Percentiles rank a stretch among this genome's conserved stretches.
Evolutionary conservation across 2,888 invertebrate genomes (phyloP).

Genomic region (Oscheius sp.): DNA sequence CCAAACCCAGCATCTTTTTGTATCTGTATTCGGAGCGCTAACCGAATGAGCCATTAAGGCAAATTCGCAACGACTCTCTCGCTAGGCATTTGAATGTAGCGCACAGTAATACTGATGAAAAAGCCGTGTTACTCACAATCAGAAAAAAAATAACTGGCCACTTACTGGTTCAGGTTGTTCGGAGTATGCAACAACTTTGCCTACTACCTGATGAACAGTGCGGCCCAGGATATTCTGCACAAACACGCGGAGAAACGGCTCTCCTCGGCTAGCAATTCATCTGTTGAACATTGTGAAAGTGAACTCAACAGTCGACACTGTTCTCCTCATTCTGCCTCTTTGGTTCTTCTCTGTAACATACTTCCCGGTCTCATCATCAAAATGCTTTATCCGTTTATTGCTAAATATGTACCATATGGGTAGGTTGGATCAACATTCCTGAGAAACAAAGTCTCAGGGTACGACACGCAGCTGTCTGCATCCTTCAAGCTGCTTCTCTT

Average conservation of each 20-base stretch:
- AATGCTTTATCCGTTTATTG: conserved; percentile 36
- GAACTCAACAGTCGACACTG: conserved; percentile 30
- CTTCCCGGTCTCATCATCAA: conserved; percentile 39
- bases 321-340: conserved; percentile 25
- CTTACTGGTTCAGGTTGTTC: conserved; percentile 6
- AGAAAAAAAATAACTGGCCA: too few relatives aligned
- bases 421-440: background rate
- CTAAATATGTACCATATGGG: conserved; percentile 37
- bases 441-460: conserved; percentile 20
- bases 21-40: too few relatives aligned
- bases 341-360: conserved; percentile 42
- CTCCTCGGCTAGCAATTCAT: too few relatives aligned
- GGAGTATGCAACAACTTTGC: conserved; percentile 35
- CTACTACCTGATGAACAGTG: conserved; percentile 27
- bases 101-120: too few relatives aligned
- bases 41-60: too few relatives aligned
- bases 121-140: too few relatives aligned
- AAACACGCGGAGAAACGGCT: background rate
- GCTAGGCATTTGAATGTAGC: too few relatives aligned
- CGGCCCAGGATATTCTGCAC: conserved; percentile 31
- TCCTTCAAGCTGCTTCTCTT: conserved; percentile 27
- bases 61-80: too few relatives aligned
- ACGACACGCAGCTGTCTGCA: conserved; percentile 36
- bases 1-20: too few relatives aligned
- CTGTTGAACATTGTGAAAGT: conserved; percentile 10